phyloP scores from a whole-genome alignment of 2,888 invertebrate genomes.

The Trissonchulus latispiculum region DNA sequence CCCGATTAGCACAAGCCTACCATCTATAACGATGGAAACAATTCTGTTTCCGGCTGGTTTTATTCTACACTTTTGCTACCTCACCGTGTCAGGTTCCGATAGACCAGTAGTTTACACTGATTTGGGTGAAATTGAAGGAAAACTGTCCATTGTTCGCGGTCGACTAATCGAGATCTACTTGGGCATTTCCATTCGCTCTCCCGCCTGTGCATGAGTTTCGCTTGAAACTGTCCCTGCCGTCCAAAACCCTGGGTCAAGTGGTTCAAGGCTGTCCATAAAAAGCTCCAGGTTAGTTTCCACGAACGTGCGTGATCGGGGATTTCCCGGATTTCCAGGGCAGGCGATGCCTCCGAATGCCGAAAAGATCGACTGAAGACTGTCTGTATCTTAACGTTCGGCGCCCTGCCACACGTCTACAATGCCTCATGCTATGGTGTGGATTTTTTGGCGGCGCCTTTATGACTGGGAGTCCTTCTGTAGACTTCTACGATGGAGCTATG shows the following conservation, averaged over 20 bases:
- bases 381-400: slow-evolving; percentile 84
- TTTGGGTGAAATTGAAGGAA: background rate
- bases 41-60: no score
- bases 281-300: slow-evolving; percentile 12
- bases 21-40: no score
- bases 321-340: slow-evolving; percentile 52
- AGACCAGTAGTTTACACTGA: background rate
- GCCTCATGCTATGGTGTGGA: slow-evolving; percentile 44
- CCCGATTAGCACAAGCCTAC: no score
- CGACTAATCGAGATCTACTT: background rate
- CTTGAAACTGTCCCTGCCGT: slow-evolving; percentile 9
- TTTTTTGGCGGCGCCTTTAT: slow-evolving; percentile 45
- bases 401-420: slow-evolving; percentile 51
- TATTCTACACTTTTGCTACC: no score
- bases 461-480: slow-evolving; percentile 46
- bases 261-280: background rate
- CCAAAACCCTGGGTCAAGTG: background rate
- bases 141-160: background rate
- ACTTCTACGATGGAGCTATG: slow-evolving; percentile 49
- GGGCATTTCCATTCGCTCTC: slow-evolving; percentile 21
- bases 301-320: slow-evolving; percentile 24
- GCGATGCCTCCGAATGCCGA: slow-evolving; percentile 94
- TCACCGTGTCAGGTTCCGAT: no score
- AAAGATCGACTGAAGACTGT: slow-evolving; percentile 80
- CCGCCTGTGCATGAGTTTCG: slow-evolving; percentile 19